A percentile compares a stretch with the other conserved stretches of the same genome.
Evolutionary conservation across 2,888 invertebrate genomes (phyloP).

Genomic region (Aspidiotus destructor): DNA sequence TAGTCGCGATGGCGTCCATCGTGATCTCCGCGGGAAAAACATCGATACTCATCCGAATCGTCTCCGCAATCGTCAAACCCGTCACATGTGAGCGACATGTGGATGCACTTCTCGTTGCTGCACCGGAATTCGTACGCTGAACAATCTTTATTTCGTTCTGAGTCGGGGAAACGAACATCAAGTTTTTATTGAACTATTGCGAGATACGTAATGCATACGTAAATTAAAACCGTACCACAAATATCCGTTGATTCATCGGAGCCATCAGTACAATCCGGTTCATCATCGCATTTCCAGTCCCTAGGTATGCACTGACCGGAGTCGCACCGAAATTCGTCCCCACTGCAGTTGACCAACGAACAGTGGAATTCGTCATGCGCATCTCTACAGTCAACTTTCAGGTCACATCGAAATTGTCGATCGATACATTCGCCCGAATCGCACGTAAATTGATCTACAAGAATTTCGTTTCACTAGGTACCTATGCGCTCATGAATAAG

Average conservation of each 20-base stretch:
- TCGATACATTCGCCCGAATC: constrained; percentile 59
- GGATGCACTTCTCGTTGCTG: constrained; percentile 50
- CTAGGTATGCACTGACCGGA: constrained; percentile 42
- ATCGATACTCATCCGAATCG: constrained; percentile 34
- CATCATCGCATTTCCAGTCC: constrained; percentile 44
- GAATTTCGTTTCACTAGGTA: constrained; percentile 37
- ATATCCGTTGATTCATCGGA: constrained; percentile 46
- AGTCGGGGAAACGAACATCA: constrained; percentile 5
- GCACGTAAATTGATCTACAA: constrained; percentile 49
- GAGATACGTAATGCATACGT: background rate
- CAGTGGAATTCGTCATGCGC: constrained; percentile 41
- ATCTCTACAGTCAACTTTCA: constrained; percentile 56
- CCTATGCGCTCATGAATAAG: background rate
- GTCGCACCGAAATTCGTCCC: constrained; percentile 39
- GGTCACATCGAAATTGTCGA: constrained; percentile 45
- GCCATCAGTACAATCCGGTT: constrained; percentile 41
- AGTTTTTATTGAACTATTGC: background rate
- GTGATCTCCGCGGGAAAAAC: background rate
- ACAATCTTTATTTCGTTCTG: background rate
- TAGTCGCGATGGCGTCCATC: background rate
- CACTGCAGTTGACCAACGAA: constrained; percentile 24
- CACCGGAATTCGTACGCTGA: constrained; percentile 42
- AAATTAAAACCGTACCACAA: constrained; percentile 38
- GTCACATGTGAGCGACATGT: constrained; percentile 42
- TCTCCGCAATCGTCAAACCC: constrained; percentile 40